Percentiles rank a stretch among this genome's conserved stretches.
phyloP scores from a whole-genome alignment of 2,113 vertebrate species.

The Uropsilus gracilis region DNA sequence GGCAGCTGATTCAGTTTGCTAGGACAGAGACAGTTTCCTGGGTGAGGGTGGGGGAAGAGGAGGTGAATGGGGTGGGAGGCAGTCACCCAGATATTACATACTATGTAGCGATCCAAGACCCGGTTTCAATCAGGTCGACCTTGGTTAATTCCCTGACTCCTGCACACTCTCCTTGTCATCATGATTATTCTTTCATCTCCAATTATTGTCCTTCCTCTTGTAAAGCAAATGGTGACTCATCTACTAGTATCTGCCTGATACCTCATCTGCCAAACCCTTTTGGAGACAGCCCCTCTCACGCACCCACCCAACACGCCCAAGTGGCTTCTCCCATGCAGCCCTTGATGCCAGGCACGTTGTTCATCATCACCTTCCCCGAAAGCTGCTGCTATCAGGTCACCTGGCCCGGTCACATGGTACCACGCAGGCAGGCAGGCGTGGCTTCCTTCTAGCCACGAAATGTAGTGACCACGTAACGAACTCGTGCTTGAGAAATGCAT shows the following conservation, averaged over 20 bases:
- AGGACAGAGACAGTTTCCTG: no score
- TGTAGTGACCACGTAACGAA: background rate
- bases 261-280: background rate
- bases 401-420: accelerated
- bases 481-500: accelerated
- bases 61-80: no score
- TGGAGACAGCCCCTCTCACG: background rate
- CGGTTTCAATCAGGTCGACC: background rate
- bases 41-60: background rate
- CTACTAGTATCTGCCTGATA: background rate
- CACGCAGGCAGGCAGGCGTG: accelerated
- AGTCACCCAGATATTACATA: accelerated
- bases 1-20: no score
- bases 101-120: no score
- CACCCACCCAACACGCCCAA: accelerated
- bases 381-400: no score
- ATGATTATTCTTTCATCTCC: background rate
- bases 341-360: background rate
- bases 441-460: background rate
- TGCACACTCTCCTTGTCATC: background rate
- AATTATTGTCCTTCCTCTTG: background rate
- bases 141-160: background rate
- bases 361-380: background rate
- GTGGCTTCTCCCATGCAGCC: background rate
- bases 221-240: background rate